phyloP scores from a whole-genome alignment of 2,797 vertebrate genomes.

The Merluccius polli region DNA sequence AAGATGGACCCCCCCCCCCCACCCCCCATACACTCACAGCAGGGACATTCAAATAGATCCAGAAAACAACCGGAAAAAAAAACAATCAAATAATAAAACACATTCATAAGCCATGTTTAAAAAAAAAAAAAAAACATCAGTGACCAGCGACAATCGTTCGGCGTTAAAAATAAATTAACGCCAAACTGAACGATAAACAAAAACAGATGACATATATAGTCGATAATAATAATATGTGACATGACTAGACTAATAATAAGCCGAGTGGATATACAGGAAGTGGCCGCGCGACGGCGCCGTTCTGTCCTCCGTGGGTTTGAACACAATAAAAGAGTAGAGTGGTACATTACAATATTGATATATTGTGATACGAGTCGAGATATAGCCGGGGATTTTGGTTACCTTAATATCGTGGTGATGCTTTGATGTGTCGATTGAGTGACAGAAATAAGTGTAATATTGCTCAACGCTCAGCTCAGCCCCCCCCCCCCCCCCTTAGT shows the following conservation, averaged over 20 bases:
- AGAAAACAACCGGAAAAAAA: constrained; percentile 21
- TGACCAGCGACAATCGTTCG: constrained; percentile 63
- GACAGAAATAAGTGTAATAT: not conserved
- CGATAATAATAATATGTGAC: constrained; percentile 54
- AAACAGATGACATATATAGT: constrained; percentile 33
- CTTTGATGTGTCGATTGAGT: not conserved
- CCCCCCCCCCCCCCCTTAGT: too few species aligned
- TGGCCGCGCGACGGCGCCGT: not conserved
- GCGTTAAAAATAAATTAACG: constrained; percentile 44
- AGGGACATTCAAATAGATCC: constrained; percentile 30
- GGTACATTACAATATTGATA: not conserved
- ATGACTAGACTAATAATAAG: constrained; percentile 15
- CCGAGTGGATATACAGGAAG: not conserved
- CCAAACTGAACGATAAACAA: constrained; percentile 12
- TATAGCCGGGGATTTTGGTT: not conserved
- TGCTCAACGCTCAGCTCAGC: too few species aligned
- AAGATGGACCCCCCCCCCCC: not conserved
- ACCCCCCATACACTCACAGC: too few species aligned
- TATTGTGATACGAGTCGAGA: not conserved
- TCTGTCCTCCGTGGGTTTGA: not conserved
- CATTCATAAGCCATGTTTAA: constrained; percentile 65
- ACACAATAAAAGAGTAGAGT: not conserved
- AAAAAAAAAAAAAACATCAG: constrained; percentile 51
- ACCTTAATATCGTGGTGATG: not conserved
- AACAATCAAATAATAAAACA: constrained; percentile 28